A percentile compares a stretch with the other conserved stretches of the same genome.
phyloP scores from a whole-genome alignment of 2,797 vertebrate genomes.

The Neopelma chrysocephalum region DNA sequence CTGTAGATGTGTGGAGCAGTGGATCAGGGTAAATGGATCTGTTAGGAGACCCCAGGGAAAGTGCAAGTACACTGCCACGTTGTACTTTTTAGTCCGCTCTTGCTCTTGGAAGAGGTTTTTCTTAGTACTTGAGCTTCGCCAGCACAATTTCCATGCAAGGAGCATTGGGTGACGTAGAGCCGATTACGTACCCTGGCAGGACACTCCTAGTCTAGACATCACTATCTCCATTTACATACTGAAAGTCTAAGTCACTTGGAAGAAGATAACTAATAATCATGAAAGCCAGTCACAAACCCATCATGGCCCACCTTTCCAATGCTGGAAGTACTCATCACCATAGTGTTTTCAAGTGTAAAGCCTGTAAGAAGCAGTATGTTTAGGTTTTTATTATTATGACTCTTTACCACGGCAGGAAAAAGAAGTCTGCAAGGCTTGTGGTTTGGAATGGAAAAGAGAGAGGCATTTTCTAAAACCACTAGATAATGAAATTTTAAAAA shows the following conservation, averaged over 20 bases:
- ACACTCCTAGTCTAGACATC: slow-evolving; percentile 53
- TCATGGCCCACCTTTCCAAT: not conserved
- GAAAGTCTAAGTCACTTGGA: not conserved
- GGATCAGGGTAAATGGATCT: not conserved
- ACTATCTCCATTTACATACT: slow-evolving; percentile 7
- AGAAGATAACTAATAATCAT: not conserved
- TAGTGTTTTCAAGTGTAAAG: not conserved
- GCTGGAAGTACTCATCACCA: not conserved
- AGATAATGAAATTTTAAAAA: slow-evolving; percentile 45
- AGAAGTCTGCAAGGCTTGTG: slow-evolving; percentile 10
- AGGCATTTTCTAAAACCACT: not conserved
- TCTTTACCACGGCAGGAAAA: not conserved
- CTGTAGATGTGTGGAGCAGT: accelerated
- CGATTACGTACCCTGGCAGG: not conserved
- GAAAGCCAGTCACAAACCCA: not conserved
- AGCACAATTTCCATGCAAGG: not conserved
- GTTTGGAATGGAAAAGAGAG: slow-evolving; percentile 17
- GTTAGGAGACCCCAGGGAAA: not conserved
- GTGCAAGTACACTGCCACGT: not conserved
- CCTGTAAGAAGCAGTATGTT: not conserved
- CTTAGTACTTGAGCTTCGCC: not conserved
- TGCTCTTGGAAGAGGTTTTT: not conserved
- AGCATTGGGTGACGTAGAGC: not conserved
- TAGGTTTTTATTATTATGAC: not conserved
- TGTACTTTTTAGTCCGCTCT: not conserved